These are phyloP conservation scores for Loriculus beryllinus DNA, from an alignment of 2,797 vertebrate genomes.

Conservation along the genomic window DNA sequence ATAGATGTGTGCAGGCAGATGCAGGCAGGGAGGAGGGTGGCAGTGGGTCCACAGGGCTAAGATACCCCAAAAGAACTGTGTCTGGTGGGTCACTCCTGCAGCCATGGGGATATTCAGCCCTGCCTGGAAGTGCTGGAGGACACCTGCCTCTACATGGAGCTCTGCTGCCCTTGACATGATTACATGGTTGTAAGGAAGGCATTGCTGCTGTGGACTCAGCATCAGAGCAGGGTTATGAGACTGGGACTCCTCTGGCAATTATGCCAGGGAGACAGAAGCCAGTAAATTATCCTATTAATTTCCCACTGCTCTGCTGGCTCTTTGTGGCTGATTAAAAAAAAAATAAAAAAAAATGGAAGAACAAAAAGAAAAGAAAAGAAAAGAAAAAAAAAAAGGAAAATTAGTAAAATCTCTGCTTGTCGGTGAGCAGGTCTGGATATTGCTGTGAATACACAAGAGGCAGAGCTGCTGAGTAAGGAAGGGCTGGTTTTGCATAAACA, in stretches of 20 bases:
- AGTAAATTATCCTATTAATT: not conserved
- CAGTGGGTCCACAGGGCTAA: not conserved
- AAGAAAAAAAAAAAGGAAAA: not conserved
- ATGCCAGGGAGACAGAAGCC: not conserved
- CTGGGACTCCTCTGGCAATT: not conserved
- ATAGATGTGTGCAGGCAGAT: not conserved
- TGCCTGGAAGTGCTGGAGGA: not conserved
- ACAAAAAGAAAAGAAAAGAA: not conserved
- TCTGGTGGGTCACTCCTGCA: not conserved
- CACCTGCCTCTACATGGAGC: not conserved
- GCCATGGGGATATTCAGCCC: not conserved
- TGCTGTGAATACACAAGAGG: not conserved
- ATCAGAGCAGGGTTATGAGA: not conserved
- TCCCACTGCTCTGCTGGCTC: not conserved
- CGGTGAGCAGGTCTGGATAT: constrained; percentile 25
- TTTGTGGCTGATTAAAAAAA: not conserved
- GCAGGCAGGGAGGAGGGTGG: not conserved
- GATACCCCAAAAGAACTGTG: not conserved
- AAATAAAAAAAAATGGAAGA: too few relatives aligned
- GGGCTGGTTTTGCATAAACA: constrained; percentile 21
- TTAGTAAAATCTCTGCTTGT: constrained; percentile 25
- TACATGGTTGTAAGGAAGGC: not conserved
- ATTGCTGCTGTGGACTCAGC: not conserved
- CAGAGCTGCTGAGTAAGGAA: constrained; percentile 60
- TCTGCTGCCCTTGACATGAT: not conserved